Conservation (phyloP, 2,113 vertebrate species). For the Terrapene triunguis region DNA sequence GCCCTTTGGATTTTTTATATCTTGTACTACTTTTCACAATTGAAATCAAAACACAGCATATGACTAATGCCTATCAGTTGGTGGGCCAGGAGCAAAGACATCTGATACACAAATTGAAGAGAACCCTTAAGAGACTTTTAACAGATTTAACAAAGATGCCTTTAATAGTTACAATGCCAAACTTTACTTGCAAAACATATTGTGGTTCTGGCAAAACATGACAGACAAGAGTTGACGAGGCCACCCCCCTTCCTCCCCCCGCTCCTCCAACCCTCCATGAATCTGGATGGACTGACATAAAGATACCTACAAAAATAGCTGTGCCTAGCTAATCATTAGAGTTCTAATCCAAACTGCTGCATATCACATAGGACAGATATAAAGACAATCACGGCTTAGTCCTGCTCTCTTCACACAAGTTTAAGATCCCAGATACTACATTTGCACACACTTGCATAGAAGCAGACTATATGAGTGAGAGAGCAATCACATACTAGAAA, state of each 20-base stretch:
- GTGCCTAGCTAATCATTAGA: fast-evolving
- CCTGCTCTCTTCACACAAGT: background rate
- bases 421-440: conserved; percentile 49
- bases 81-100: background rate
- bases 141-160: background rate
- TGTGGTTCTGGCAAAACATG: background rate
- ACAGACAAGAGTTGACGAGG: background rate
- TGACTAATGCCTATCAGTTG: background rate
- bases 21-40: background rate
- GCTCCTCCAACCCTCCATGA: background rate
- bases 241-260: background rate
- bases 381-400: fast-evolving
- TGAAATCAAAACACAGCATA: background rate
- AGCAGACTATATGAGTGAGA: conserved; percentile 41
- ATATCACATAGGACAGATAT: background rate
- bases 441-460: background rate
- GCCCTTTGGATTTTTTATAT: background rate
- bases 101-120: background rate
- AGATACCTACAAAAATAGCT: background rate
- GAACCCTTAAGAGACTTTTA: background rate
- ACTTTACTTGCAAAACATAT: background rate
- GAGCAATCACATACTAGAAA: conserved; percentile 50
- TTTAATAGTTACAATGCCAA: background rate
- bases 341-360: background rate
- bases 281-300: background rate